Evolutionary conservation across 2,888 invertebrate species (phyloP).

Genomic region (Aleiodes testaceus): DNA sequence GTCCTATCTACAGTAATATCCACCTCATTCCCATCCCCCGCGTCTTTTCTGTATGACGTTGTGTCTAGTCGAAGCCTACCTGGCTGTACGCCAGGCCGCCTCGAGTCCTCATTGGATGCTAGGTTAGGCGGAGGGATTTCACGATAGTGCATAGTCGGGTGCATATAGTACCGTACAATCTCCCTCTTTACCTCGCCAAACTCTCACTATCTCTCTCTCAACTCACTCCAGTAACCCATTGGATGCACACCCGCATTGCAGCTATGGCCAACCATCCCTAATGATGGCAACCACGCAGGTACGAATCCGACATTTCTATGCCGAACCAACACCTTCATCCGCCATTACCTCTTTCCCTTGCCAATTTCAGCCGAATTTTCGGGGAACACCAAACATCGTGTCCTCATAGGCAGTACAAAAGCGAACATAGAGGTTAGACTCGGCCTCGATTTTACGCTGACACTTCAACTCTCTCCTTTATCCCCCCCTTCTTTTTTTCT

Average conservation of each 20-base stretch:
- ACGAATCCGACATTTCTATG: constrained; percentile 57
- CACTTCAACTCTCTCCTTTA: constrained; percentile 52
- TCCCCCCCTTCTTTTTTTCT: constrained; percentile 3
- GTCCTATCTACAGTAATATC: constrained; percentile 28
- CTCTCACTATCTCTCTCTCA: constrained; percentile 46
- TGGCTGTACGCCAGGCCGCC: constrained; percentile 66
- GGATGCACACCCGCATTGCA: constrained; percentile 70
- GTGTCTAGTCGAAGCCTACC: constrained; percentile 61
- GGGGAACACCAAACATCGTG: constrained; percentile 33
- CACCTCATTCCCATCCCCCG: constrained; percentile 36
- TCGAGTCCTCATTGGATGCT: constrained; percentile 48
- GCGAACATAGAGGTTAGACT: constrained; percentile 28
- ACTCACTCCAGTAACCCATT: constrained; percentile 49
- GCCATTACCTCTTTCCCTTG: constrained; percentile 40
- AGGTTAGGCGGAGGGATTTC: constrained; percentile 52
- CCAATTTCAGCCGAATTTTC: constrained; percentile 33
- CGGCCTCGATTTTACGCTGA: constrained; percentile 61
- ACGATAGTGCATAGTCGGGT: constrained; percentile 59
- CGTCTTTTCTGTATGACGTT: constrained; percentile 42
- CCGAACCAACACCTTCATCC: constrained; percentile 38
- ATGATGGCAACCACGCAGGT: constrained; percentile 70
- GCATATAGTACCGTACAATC: constrained; percentile 45
- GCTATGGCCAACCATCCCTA: constrained; percentile 70
- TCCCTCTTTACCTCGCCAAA: constrained; percentile 42
- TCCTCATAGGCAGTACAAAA: constrained; percentile 14